Conservation (phyloP, 2,797 vertebrate genomes). For the Chiroxiphia lanceolata region DNA sequence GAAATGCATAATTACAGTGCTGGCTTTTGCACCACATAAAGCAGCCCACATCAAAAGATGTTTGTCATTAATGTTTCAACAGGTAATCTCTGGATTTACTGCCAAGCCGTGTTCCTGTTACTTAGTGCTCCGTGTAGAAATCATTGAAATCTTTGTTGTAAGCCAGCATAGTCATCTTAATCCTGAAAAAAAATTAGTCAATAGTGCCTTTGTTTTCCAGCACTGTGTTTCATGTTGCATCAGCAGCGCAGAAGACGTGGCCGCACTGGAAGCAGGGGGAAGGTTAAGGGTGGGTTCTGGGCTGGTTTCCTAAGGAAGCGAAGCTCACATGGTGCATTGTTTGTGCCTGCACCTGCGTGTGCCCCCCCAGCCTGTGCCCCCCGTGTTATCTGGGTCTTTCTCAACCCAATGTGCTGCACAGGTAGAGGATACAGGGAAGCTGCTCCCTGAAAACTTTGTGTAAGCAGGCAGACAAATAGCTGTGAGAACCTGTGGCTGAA, state of each 20-base stretch:
- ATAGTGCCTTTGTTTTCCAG: constrained; percentile 64
- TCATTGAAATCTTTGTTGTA: constrained; percentile 37
- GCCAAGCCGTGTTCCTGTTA: constrained; percentile 62
- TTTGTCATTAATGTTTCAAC: constrained; percentile 67
- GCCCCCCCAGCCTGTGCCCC: background rate
- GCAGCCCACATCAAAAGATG: constrained; percentile 75
- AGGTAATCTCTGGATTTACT: constrained; percentile 69
- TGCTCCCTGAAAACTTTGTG: background rate
- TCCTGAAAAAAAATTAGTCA: constrained; percentile 46
- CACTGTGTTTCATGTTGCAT: constrained; percentile 1
- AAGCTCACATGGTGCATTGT: background rate
- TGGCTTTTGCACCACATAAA: constrained; percentile 64
- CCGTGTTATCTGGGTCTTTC: accelerated
- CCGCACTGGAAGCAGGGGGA: background rate
- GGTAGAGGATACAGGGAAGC: background rate
- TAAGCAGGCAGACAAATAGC: background rate
- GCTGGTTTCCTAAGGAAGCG: background rate
- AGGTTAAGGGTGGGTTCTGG: constrained; percentile 17
- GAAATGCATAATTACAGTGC: constrained; percentile 58
- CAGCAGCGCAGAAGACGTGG: background rate
- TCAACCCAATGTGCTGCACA: accelerated
- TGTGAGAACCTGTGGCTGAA: background rate
- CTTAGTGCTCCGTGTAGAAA: constrained; percentile 5
- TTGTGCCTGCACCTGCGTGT: accelerated
- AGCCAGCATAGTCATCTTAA: constrained; percentile 55